Evolutionary conservation across 2,888 invertebrate species (phyloP), one percentile per base, ranked within the genome.

Genomic region (Scelioninae gen. 1): DNA sequence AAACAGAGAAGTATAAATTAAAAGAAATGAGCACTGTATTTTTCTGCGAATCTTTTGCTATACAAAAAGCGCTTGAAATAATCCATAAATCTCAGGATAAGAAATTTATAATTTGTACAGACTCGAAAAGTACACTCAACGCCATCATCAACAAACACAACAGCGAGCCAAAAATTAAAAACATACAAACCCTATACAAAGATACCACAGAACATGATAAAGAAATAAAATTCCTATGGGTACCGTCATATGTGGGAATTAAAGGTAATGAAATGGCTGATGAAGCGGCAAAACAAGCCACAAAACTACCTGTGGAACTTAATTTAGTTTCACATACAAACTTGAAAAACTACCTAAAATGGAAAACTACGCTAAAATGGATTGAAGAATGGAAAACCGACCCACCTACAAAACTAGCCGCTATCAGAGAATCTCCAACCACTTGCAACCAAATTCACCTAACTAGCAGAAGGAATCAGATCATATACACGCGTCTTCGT

Each of bases 31-130:
- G 68, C 10, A 45, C 56, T n/a, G 55, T 68, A 4, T 68, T 55
- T 13, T 56, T 56, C 45, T 68, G 45, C n/a, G 45, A 68, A 68
- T 11, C 13, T 0, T 68, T 56, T 45, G 68, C 56, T 4, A 66
- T 66, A 9, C 9, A n/a, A 10, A 55, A 56, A 32, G 56, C 68
- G 11, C 1, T 68, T 8, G 45, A 55, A 45, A 9, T 40, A 7
- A 45, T 68, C 11, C 11, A 55, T 8, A 11, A 43, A 10, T 55
- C 55, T 6, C 29, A 8, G 3, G 29, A 10, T 7, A 8, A n/a
- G 2, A 23, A 55, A 29, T 66, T 55, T 10, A 0, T 55, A 0
- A 66, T 66, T 11, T 66, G 11, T 43, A 40, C 66, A 5, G 66
- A 66, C 11, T 66, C 66, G 4, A 51, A 38, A 51, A 65, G 49